Evolutionary conservation across 2,113 vertebrate species (phyloP).

Genomic region (Eubucco bourcierii): DNA sequence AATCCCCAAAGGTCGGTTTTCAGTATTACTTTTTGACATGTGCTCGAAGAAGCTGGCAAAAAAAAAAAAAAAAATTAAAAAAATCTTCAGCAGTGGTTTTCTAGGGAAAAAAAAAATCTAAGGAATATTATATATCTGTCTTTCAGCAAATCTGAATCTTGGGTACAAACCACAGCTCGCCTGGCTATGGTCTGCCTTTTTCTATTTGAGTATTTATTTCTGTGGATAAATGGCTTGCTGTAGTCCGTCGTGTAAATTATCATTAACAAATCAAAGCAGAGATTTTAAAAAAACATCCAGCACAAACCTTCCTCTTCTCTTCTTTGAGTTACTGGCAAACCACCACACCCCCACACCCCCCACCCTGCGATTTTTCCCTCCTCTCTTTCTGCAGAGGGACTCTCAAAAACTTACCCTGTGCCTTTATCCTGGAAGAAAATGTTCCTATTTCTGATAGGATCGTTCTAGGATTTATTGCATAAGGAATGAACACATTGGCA

Average conservation of each 20-base stretch:
- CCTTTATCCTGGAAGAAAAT: background rate
- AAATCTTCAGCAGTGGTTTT: constrained; percentile 45
- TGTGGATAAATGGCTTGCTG: constrained; percentile 6
- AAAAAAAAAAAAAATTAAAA: constrained; percentile 37
- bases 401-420: background rate
- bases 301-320: background rate
- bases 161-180: constrained; percentile 34
- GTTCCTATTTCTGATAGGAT: background rate
- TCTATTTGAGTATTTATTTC: constrained; percentile 44
- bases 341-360: no score
- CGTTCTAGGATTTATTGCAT: background rate
- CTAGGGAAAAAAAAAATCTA: background rate
- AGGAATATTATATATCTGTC: constrained; percentile 44
- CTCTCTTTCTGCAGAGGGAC: background rate
- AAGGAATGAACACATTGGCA: background rate
- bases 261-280: constrained; percentile 40
- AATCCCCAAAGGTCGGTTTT: constrained; percentile 46
- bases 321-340: background rate
- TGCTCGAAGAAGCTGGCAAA: constrained; percentile 18
- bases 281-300: constrained; percentile 8
- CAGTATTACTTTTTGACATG: constrained; percentile 16
- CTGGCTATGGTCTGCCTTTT: constrained; percentile 29
- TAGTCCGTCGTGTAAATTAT: constrained; percentile 2
- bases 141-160: constrained; percentile 50
- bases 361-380: background rate